Percentiles rank a stretch among this genome's conserved stretches.
Conservation (phyloP, 2,797 vertebrate species). For the Acrossocheilus wenchowensis region DNA sequence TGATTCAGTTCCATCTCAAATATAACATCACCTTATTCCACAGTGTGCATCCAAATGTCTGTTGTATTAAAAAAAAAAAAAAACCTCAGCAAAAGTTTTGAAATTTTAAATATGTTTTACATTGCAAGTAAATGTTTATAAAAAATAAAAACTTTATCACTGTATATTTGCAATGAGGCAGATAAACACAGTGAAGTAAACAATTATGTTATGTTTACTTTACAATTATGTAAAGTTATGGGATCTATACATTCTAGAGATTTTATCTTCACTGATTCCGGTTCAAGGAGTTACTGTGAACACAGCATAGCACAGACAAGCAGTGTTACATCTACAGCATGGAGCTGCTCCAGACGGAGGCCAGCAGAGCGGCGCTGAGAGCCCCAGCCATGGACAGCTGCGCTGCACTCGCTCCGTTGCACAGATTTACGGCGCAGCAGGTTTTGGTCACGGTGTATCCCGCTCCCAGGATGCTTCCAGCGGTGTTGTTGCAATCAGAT, state of each 20-base stretch:
- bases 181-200: background rate
- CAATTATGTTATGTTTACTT: too few relatives aligned
- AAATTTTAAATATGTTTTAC: background rate
- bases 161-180: too few relatives aligned
- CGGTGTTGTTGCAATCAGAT: constrained; percentile 53
- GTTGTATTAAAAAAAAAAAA: background rate
- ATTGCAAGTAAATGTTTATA: background rate
- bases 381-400: constrained; percentile 55
- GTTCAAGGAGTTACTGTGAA: background rate
- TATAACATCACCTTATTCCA: background rate
- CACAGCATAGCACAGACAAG: background rate
- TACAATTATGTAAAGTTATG: background rate
- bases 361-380: constrained; percentile 50
- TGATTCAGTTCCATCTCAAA: background rate
- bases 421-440: constrained; percentile 66
- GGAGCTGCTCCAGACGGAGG: constrained; percentile 43
- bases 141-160: background rate
- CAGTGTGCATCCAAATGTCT: background rate
- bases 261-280: background rate
- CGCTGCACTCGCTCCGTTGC: constrained; percentile 62
- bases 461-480: constrained; percentile 52
- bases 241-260: background rate
- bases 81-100: background rate
- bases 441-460: constrained; percentile 55
- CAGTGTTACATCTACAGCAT: constrained; percentile 36